These are phyloP conservation scores for Oopsacas minuta DNA, from an alignment of 37 sponge, comb jelly and placozoan genomes.

Conservation along the genomic window DNA sequence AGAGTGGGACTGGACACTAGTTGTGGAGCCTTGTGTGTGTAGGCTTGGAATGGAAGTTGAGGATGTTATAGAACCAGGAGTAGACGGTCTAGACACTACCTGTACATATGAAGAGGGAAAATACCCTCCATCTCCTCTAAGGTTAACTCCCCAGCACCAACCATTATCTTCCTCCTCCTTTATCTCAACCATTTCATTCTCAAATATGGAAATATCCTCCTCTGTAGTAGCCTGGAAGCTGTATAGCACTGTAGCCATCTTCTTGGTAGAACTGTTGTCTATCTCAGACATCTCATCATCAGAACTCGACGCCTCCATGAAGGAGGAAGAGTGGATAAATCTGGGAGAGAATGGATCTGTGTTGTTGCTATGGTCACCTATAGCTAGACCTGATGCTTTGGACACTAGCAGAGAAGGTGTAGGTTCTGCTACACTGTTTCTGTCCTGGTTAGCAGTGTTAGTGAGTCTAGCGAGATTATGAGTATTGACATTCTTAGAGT, in stretches of 20 bases:
- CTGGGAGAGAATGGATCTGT: not conserved
- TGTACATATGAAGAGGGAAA: slow-evolving; percentile 1
- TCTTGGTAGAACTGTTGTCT: not conserved
- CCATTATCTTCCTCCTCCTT: not conserved
- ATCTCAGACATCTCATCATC: not conserved
- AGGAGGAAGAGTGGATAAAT: not conserved
- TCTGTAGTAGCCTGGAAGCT: slow-evolving; percentile 15
- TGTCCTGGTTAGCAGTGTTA: not conserved
- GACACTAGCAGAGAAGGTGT: not conserved
- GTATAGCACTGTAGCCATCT: not conserved
- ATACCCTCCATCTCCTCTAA: not conserved
- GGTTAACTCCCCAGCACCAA: slow-evolving; percentile 10
- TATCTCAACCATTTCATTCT: slow-evolving; percentile 13
- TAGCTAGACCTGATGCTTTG: not conserved
- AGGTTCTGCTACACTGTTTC: not conserved
- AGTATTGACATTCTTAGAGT: not conserved
- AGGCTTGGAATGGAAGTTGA: not conserved
- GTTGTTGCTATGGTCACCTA: not conserved
- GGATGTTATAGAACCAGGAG: not conserved
- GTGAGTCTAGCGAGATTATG: not conserved
- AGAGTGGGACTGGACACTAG: not conserved
- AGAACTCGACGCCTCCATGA: not conserved
- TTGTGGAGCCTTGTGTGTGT: not conserved
- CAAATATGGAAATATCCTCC: not conserved
- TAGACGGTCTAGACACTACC: not conserved